Base-by-base conservation (phyloP, 2,888 invertebrate species). In the Agrochola lota region DNA sequence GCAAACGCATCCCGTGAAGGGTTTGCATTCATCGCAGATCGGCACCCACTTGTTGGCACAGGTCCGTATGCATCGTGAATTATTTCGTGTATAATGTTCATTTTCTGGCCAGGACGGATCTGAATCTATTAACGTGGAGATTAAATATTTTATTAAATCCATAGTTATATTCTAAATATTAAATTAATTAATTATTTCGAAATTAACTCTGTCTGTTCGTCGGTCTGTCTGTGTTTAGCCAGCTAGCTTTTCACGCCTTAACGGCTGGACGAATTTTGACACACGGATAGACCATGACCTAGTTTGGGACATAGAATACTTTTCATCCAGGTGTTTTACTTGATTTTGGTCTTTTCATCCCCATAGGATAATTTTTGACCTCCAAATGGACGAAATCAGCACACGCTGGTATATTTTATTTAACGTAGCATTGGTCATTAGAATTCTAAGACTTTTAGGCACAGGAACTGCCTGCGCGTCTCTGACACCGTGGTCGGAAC, bases 1-100 rank as follows among this genome's bases (percentile, higher is more conserved):
- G 68, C 88, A 88, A 3, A 82, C 71, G 43, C 88, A 88, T 26
- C 86, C 88, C 11, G 85, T 85, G 35, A 52, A 80, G 6, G 80
- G 74, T 11, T 74, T 26, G 57, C 89, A 87, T 26, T 35, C 0
- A 7, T 52, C 26, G 0, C 12, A 40, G 40, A 30, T 35, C 5
- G 66, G 35, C 6, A 43, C 57, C n/a, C 49, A 11, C 11, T 73
- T 72, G 60, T 88, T 86, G 0, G 78, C 77, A 40, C 88, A 88
- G 0, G 88, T 88, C 68, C 71, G 78, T 40, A 71, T 74, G 26
- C 88, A 88, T 30, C 23, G 46, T n/a, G 30, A 15, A 12, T 76
- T 70, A 35, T 88, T 71, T 57, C 17, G 8, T 0, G 71, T 78
- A 35, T 74, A 88, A 68, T 83, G 74, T 76, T 88, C 80, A 74